These are phyloP conservation scores for Caenorhabditis macrosperma DNA, from an alignment of 2,888 invertebrate genomes.

Conservation along the genomic window DNA sequence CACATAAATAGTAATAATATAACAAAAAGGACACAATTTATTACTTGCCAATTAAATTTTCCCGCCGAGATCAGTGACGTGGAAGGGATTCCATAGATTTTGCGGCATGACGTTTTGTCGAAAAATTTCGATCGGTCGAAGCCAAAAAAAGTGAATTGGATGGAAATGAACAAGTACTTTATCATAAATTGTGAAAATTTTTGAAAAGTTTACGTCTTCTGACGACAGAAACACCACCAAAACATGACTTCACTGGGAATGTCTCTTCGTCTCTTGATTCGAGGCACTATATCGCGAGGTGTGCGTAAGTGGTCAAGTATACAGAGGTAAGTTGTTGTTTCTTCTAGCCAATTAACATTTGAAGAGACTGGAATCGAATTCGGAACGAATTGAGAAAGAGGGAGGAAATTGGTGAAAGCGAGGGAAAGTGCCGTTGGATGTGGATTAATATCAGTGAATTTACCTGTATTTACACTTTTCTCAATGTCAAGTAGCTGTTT, in stretches of 20 bases:
- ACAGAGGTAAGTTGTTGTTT: constrained; percentile 37
- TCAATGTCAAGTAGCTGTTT: too few relatives aligned
- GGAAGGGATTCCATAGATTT: constrained; percentile 12
- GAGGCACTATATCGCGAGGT: not conserved
- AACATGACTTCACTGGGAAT: not conserved
- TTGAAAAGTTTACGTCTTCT: not conserved
- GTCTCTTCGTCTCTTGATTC: not conserved
- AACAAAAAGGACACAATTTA: constrained; percentile 18
- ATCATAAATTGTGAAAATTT: not conserved
- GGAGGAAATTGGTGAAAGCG: not conserved
- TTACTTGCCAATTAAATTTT: constrained; percentile 12
- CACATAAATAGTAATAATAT: constrained; percentile 4
- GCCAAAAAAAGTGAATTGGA: not conserved
- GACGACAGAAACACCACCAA: not conserved
- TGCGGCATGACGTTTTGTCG: not conserved
- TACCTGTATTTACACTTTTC: not conserved
- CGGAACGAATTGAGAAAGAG: not conserved
- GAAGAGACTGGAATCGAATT: constrained; percentile 9
- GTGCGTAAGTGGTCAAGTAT: constrained; percentile 26
- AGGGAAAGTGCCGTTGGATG: not conserved
- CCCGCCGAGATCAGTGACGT: constrained; percentile 15
- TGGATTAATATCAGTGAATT: not conserved
- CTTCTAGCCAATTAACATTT: constrained; percentile 34
- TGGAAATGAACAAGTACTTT: not conserved
- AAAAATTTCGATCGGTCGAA: not conserved